Percentiles rank a stretch among this genome's conserved stretches.
These are phyloP conservation scores for Heliconius melpomene DNA, from an alignment of 1,140 invertebrate genomes.

Conservation along the genomic window DNA sequence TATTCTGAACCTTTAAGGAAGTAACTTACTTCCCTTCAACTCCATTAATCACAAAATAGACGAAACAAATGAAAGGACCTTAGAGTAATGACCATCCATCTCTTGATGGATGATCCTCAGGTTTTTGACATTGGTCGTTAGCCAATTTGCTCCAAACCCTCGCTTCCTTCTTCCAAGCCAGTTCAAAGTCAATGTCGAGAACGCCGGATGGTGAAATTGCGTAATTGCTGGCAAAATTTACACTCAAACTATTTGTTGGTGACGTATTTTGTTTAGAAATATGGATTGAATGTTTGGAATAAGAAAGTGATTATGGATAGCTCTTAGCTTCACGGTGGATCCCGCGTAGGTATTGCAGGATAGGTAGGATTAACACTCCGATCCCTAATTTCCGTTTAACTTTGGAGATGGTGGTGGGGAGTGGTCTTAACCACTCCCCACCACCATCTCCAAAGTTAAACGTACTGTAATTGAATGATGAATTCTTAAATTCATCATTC, in stretches of 20 bases:
- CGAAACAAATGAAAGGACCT: slow-evolving; percentile 4
- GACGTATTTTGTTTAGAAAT: neutral
- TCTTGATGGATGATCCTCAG: neutral
- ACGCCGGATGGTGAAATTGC: slow-evolving; percentile 26
- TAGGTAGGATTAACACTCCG: neutral
- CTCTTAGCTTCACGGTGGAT: neutral
- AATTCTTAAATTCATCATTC: too few species aligned
- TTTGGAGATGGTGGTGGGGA: too few species aligned
- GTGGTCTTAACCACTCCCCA: too few species aligned
- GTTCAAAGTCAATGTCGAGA: slow-evolving; percentile 60
- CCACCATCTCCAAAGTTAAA: too few species aligned
- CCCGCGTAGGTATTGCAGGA: neutral
- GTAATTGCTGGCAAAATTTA: slow-evolving; percentile 23
- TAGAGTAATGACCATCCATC: neutral
- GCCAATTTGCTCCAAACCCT: slow-evolving; percentile 14
- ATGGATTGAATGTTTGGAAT: neutral
- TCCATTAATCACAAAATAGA: neutral
- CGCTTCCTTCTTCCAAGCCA: slow-evolving; percentile 39
- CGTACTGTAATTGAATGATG: too few species aligned
- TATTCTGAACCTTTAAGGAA: too few species aligned
- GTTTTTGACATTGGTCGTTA: slow-evolving; percentile 22
- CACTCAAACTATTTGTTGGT: neutral
- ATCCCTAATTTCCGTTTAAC: neutral
- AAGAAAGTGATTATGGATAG: too few species aligned
- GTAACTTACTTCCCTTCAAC: neutral